These are phyloP conservation scores for Gouania willdenowi DNA, from an alignment of 2,797 vertebrate species.

Conservation along the genomic window DNA sequence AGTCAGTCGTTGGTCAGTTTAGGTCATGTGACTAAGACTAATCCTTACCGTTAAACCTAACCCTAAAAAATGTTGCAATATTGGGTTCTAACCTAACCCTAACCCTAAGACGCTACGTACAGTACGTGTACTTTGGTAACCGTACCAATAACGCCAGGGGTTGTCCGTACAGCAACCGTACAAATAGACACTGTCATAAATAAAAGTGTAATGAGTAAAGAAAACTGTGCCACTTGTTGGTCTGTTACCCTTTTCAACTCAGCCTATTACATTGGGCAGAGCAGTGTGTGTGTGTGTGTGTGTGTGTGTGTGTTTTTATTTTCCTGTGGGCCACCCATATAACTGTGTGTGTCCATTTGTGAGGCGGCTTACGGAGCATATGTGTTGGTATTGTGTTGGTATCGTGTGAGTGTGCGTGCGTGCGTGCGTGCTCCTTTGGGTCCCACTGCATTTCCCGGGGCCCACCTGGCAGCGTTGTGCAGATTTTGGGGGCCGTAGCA, in stretches of 20 bases:
- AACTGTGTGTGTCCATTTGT: constrained; percentile 63
- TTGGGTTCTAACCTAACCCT: too few relatives aligned
- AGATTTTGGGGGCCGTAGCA: constrained; percentile 63
- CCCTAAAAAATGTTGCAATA: too few relatives aligned
- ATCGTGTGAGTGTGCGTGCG: constrained; percentile 26
- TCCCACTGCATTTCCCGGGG: constrained; percentile 59
- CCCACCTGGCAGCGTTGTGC: constrained; percentile 64
- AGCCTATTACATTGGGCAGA: constrained; percentile 41
- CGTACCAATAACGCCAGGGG: too few relatives aligned
- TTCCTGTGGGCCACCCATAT: constrained; percentile 44
- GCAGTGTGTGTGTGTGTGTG: constrained; percentile 5
- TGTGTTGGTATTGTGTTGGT: constrained; percentile 55
- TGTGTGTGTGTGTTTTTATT: constrained; percentile 12
- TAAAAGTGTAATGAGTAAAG: constrained; percentile 69
- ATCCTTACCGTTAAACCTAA: too few relatives aligned
- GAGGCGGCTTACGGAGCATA: constrained; percentile 63
- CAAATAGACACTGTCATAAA: too few relatives aligned
- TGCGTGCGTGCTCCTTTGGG: constrained; percentile 16
- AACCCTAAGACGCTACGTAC: too few relatives aligned
- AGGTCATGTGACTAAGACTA: too few relatives aligned
- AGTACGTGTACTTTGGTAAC: too few relatives aligned
- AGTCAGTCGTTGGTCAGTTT: too few relatives aligned
- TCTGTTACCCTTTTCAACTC: constrained; percentile 46
- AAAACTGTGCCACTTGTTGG: constrained; percentile 79
- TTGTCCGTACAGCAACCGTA: too few relatives aligned